phyloP scores from a whole-genome alignment of 1,140 invertebrate genomes.

The Bombus terrestris region DNA sequence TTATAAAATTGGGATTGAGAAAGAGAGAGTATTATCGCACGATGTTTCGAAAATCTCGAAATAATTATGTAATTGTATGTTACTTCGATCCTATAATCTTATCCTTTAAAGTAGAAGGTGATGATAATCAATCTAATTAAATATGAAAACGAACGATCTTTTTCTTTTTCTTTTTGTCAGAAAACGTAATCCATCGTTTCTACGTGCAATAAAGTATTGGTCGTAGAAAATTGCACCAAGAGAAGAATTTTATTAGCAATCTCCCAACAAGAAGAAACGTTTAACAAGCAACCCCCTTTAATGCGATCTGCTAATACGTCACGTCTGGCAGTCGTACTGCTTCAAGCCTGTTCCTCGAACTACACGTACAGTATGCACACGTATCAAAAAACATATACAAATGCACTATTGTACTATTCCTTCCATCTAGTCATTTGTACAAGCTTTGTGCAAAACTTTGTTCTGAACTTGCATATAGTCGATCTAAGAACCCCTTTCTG shows the following conservation, averaged over 20 bases:
- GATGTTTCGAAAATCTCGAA: too few species aligned
- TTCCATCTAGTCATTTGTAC: background rate
- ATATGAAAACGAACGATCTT: too few species aligned
- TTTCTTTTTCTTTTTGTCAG: too few species aligned
- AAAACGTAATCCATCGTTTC: background rate
- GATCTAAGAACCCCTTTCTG: constrained; percentile 9
- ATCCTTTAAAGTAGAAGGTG: too few species aligned
- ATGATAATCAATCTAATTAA: too few species aligned
- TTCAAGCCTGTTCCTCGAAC: constrained; percentile 42
- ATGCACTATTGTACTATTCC: background rate
- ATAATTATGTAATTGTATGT: too few species aligned
- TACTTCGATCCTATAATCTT: too few species aligned
- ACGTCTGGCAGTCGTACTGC: constrained; percentile 59
- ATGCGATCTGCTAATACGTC: constrained; percentile 41
- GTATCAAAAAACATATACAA: background rate
- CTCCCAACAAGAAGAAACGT: background rate
- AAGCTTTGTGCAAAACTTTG: background rate
- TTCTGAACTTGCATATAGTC: background rate
- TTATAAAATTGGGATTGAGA: too few species aligned
- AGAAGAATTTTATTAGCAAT: background rate
- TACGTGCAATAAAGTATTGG: background rate
- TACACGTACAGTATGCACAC: background rate
- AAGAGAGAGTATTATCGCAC: too few species aligned
- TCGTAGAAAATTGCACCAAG: background rate
- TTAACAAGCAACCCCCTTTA: constrained; percentile 28